A percentile compares a stretch with the other conserved stretches of the same genome.
phyloP scores from a whole-genome alignment of 2,113 vertebrate species.

The Anser brachyrhynchus region DNA sequence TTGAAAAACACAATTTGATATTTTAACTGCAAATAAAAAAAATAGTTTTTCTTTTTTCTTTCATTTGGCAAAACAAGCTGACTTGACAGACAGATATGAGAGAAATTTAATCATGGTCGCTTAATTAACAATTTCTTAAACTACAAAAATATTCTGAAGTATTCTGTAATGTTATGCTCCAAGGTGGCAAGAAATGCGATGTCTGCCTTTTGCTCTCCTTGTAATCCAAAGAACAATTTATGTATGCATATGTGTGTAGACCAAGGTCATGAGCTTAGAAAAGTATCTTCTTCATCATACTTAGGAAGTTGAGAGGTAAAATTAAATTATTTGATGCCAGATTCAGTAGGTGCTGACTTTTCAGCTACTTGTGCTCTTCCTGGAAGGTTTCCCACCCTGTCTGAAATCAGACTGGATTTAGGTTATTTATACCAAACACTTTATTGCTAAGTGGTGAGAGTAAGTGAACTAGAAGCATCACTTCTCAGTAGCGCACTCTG shows the following conservation, averaged over 20 bases:
- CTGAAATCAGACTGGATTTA: neutral
- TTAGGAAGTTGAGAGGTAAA: slow-evolving; percentile 9
- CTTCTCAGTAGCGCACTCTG: neutral
- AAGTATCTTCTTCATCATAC: slow-evolving; percentile 18
- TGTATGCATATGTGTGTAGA: neutral
- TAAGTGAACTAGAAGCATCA: neutral
- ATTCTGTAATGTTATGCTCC: neutral
- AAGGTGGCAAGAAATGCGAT: neutral
- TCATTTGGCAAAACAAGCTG: neutral
- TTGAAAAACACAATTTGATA: neutral
- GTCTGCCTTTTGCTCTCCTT: neutral
- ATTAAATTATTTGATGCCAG: neutral
- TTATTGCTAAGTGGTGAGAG: neutral
- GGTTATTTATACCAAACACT: neutral
- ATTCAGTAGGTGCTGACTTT: neutral
- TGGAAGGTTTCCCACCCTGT: neutral
- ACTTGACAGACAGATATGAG: neutral
- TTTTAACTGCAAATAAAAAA: neutral
- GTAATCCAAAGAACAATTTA: neutral
- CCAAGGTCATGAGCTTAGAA: neutral
- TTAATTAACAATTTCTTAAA: neutral
- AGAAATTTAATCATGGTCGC: neutral
- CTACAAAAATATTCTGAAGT: neutral
- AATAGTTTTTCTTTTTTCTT: neutral
- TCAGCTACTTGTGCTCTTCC: neutral